Conservation (phyloP, 1,140 invertebrate species). For the Leptinotarsa texana region DNA sequence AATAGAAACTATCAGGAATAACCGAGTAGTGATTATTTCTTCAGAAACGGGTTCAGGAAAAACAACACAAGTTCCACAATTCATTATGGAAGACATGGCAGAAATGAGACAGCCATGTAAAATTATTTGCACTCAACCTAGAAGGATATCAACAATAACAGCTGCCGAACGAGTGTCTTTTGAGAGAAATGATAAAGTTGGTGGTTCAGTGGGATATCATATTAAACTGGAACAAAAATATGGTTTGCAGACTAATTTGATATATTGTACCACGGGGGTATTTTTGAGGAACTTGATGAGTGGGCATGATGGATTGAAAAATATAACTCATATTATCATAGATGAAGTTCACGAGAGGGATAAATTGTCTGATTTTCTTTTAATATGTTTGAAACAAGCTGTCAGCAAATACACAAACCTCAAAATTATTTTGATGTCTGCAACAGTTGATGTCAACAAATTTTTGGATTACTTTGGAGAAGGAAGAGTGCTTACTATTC, state of each 20-base stretch:
- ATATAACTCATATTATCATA: constrained; percentile 83
- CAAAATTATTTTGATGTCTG: constrained; percentile 93
- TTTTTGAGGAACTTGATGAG: constrained; percentile 83
- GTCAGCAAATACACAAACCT: constrained; percentile 73
- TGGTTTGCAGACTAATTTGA: constrained; percentile 79
- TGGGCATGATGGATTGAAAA: constrained; percentile 61
- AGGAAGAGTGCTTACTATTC: constrained; percentile 77
- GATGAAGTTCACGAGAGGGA: constrained; percentile 97
- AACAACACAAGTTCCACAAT: constrained; percentile 91
- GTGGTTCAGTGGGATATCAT: constrained; percentile 91
- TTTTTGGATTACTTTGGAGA: constrained; percentile 78
- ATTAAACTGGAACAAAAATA: constrained; percentile 84
- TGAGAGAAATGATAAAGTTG: constrained; percentile 85
- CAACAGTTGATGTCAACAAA: constrained; percentile 80
- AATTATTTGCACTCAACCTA: constrained; percentile 92
- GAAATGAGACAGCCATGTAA: constrained; percentile 70
- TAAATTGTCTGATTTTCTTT: constrained; percentile 88
- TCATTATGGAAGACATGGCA: constrained; percentile 79
- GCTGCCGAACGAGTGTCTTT: constrained; percentile 80
- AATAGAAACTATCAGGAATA: constrained; percentile 58
- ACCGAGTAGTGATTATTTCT: constrained; percentile 70
- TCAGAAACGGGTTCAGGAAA: constrained; percentile 89
- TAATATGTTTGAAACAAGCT: constrained; percentile 82
- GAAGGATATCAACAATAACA: constrained; percentile 86
- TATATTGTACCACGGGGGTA: constrained; percentile 92